Evolutionary conservation across 2,797 vertebrate genomes (phyloP).

Genomic region (Centropyge bicolor): DNA sequence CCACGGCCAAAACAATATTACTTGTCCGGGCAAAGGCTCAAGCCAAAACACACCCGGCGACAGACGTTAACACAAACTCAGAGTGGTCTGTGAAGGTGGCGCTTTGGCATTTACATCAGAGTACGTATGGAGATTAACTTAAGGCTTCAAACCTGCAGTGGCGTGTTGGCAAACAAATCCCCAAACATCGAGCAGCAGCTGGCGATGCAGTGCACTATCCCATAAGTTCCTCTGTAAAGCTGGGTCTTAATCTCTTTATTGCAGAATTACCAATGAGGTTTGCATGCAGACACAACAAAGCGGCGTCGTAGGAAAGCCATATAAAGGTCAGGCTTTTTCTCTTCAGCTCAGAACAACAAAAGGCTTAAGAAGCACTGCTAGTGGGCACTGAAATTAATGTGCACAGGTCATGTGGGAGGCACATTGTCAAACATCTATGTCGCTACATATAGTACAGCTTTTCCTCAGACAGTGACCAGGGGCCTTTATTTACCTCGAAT

Average conservation of each 20-base stretch:
- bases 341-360: slow-evolving; percentile 12
- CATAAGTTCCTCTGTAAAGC: slow-evolving; percentile 21
- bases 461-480: no score
- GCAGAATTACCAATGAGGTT: slow-evolving; percentile 32
- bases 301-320: background rate
- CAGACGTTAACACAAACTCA: slow-evolving; percentile 9
- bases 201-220: slow-evolving; percentile 14
- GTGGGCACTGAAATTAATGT: background rate
- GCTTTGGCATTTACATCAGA: slow-evolving; percentile 22
- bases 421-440: background rate
- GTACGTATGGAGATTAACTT: slow-evolving; percentile 6
- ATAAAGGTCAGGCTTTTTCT: slow-evolving; percentile 57
- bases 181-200: slow-evolving; percentile 5
- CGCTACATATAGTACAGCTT: background rate
- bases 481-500: no score
- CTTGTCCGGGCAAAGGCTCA: background rate
- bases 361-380: background rate
- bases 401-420: background rate
- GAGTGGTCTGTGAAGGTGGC: background rate
- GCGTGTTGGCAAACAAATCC: slow-evolving; percentile 32
- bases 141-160: slow-evolving; percentile 16
- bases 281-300: slow-evolving; percentile 23
- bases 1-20: slow-evolving; percentile 15
- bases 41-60: background rate
- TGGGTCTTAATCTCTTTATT: slow-evolving; percentile 46